Base-by-base conservation (phyloP, 2,113 vertebrate species). In the Elephantulus edwardii region DNA sequence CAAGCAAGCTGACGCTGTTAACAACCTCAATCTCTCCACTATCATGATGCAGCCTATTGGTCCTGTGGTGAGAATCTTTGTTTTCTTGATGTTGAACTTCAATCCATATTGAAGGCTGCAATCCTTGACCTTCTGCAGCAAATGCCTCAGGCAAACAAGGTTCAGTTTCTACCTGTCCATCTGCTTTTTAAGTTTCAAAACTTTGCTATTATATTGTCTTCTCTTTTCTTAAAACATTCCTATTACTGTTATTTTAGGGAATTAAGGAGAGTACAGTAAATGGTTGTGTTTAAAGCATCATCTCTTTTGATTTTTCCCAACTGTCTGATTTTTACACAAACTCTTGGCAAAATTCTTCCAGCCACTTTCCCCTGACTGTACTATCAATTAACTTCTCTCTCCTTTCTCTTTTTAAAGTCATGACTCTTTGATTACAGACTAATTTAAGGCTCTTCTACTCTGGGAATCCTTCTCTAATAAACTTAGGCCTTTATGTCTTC, bases 161-260 rank as follows among this genome's bases (percentile, higher is more conserved):
- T n/a, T 88, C 54, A 80, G 50, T 71, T 75, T 77, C 54, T 38
- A 22, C 16, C 75, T 42, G 58, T 81, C 46, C 48, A 22, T 30
- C 22, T 40, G 26, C 40, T 91, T 88, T 82, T 35, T 40, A 62
- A 20, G 24, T 62, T 76, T 30, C 30, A 54, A 71, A 62, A 76
- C 54, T 85, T 72, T 76, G 6, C 19, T 17, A 83, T 30, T 70
- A 26, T 33, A 26, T 46, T 82, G 64, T 80, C 30, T 83, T 33
- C 30, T 72, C 91, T 77, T 46, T 94, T 74, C 40, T 80, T 75
- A 81, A 92, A 91, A 66, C n/a, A 89, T 13, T n/a, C n/a, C n/a
- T 84, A 88, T 82, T 40, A 54, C 4, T 54, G 3, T 56, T 66
- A 93, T 42, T 54, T 81, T 12, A 50, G 30, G 54, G 22, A 35